Evolutionary conservation across 2,888 invertebrate species (phyloP), one percentile per base, ranked within the genome.

Genomic region (Drosophila borborema): DNA sequence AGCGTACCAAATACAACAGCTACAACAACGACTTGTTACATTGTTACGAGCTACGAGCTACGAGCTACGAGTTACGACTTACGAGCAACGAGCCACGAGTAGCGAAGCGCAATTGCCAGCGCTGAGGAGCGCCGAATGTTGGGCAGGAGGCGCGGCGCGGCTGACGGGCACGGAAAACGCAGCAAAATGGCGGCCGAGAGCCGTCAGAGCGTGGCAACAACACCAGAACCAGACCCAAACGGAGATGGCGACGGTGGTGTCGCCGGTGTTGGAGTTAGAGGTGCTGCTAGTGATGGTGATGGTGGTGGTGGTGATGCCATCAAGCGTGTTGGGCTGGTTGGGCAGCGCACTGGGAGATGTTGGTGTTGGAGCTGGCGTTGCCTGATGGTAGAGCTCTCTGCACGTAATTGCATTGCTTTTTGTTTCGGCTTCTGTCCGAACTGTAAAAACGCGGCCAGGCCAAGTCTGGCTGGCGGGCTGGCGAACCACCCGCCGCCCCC

Each of bases 121-220:
- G n/a, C 31, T 38, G 36, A 31, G 70, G 54, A 46, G n/a, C 46
- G 38, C 48, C 46, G 23, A 10, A 20, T 20, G 31, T 5, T 18
- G 14, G 20, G 34, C 55, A 41, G 41, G 41, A 36, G 65, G 51
- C 16, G 49, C 31, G 16, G 58, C 14, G 41, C 38, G 61, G 49
- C 49, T 71, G 45, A 46, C 45, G 75, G 62, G 59, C 78, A 77
- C 68, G 74, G 71, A 68, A 79, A 80, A 64, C 53, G 58, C 80
- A 54, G 73, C 67, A 89, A 82, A 90, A 90, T 89, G 90, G 90
- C 90, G 81, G 80, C 74, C 18, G 6, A 43, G 61, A 82, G 76
- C 75, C 86, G 80, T 77, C 86, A 82, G 91, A 91, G 86, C 86
- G 80, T 91, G 89, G 90, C 89, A 82, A 72, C 82, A 74, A 73